Evolutionary conservation across 2,888 invertebrate species (phyloP), one percentile per base, ranked within the genome.

Genomic region (Xanthia togata): DNA sequence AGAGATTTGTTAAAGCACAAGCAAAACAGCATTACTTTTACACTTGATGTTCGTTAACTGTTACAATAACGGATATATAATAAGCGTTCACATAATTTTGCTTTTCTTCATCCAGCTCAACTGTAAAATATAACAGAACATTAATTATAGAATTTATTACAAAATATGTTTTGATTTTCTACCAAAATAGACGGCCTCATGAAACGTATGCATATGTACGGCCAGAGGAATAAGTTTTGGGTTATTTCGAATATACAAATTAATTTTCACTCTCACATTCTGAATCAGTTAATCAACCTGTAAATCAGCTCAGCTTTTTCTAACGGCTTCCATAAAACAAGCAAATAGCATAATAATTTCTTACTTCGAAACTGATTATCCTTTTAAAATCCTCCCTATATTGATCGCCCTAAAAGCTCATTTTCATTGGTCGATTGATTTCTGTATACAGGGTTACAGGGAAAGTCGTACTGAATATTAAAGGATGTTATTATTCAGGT

Each of bases 91-190:
- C 53, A 65, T 41, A 69, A 57, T 67, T 70, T 60, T 64, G 74
- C 59, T 85, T 81, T 77, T 78, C 71, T 72, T 82, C 74, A 72
- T 53, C n/a, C 62, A 53, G 47, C 41, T 72, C 57, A 67, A 73
- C 41, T 63, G 64, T 70, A 50, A 77, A 84, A 79, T 73, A 76
- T 77, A 86, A 84, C 81, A 69, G 74, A 69, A 76, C 82, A 85
- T 87, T 83, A 88, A 81, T 85, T 83, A 79, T 87, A 83, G 74
- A 87, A 79, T 85, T 87, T 87, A 87, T 84, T 87, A 83, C 84
- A 85, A 82, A 84, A 79, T 82, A 65, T 88, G 85, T 88, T 88
- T 78, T 82, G 81, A 86, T 82, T 67, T 79, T 59, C 62, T 64
- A 70, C 79, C 31, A 53, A 77, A 87, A 87, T 88, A 86, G 85